phyloP scores from a whole-genome alignment of 1,140 invertebrate species.

The Nixonia krombeini region DNA sequence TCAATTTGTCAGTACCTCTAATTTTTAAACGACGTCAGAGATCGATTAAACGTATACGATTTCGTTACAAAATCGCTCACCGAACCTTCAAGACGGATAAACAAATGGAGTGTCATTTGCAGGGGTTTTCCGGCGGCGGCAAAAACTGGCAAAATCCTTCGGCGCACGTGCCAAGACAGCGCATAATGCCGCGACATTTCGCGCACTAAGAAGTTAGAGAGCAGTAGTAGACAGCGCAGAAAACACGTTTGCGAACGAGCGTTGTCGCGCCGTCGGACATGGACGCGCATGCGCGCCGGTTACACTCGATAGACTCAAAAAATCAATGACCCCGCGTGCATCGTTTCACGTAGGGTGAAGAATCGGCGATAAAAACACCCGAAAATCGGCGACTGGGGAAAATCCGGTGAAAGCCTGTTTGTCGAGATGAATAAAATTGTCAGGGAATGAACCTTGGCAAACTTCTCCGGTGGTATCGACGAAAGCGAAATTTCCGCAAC shows the following conservation, averaged over 20 bases:
- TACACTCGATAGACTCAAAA: constrained; percentile 46
- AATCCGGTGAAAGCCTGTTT: too few relatives aligned
- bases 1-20: too few relatives aligned
- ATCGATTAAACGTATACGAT: too few relatives aligned
- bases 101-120: too few relatives aligned
- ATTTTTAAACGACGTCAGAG: too few relatives aligned
- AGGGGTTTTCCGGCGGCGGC: too few relatives aligned
- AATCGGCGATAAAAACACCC: constrained; percentile 26
- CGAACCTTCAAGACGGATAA: neutral
- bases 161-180: constrained; percentile 11
- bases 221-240: constrained; percentile 19
- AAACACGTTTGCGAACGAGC: constrained; percentile 29
- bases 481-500: too few relatives aligned
- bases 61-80: too few relatives aligned
- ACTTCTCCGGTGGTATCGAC: too few relatives aligned
- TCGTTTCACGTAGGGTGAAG: constrained; percentile 37
- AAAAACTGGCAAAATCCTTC: constrained; percentile 5
- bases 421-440: too few relatives aligned
- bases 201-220: constrained; percentile 29
- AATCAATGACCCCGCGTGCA: constrained; percentile 46
- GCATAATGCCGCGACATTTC: constrained; percentile 25
- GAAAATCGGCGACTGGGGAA: too few relatives aligned
- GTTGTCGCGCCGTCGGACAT: constrained; percentile 24
- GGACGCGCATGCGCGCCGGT: constrained; percentile 28
- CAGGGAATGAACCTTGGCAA: too few relatives aligned